Base-by-base conservation (phyloP, 2,113 vertebrate species). In the Myxocyprinus asiaticus region DNA sequence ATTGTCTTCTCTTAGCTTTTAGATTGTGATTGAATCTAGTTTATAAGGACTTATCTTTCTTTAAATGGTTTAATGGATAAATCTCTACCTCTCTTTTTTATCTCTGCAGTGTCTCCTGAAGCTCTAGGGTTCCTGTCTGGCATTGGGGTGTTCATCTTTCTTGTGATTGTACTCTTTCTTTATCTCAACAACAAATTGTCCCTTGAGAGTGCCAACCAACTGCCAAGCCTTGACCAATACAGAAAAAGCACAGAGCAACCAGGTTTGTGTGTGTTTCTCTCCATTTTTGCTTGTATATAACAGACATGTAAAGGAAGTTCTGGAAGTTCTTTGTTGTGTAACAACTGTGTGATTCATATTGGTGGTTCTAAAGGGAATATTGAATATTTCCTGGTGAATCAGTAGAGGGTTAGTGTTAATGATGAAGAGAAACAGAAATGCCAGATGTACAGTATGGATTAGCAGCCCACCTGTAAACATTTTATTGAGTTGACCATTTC, bases 151-250 rank as follows among this genome's bases (percentile, higher is more conserved):
- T 96, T 99, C 91, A 94, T 97, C 89, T 85, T 98, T 90, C 93
- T 99, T 80, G 94, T 99, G 94, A 91, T 97, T 78, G 88, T 99
- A 48, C 93, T 99, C 85, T 98, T 99, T 91, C 92, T 98, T 83
- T 99, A 96, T 90, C 94, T 98, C 91, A 98, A 97, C 91, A 99
- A 96, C 92, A 99, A 98, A 91, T 92, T 99, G 92, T 94, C 95
- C 67, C 94, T 96, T 72, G 96, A 97, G 88, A 97, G 93, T 86
- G 90, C 95, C 86, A 95, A 93, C 85, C 94, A 91, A 81, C 96
- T 97, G 87, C 94, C 94, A 89, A 94, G 95, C 90, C 94, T 97
- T 0, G 95, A 96, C 89, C 94, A 93, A 86, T 97, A 94, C 88
- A 93, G 88, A 85, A 92, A 94, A 85, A 94, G 86, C 88, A 91